These are phyloP conservation scores for Centropus bengalensis DNA, from an alignment of 2,113 vertebrate species.

Conservation along the genomic window DNA sequence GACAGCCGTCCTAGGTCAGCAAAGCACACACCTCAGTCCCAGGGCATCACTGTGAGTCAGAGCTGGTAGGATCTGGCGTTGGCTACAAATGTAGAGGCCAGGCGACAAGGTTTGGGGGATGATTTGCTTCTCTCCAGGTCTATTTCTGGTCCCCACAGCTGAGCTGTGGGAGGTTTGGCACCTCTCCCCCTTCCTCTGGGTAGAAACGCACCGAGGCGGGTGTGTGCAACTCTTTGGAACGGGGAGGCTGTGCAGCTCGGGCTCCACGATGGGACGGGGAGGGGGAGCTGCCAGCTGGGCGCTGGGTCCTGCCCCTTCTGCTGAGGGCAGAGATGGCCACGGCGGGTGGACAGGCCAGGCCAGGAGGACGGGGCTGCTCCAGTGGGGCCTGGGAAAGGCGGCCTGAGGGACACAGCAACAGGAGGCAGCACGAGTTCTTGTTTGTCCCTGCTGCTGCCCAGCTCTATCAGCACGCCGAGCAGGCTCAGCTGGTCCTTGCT, in stretches of 20 bases:
- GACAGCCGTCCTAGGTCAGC: background rate
- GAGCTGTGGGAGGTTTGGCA: constrained; percentile 17
- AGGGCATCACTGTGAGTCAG: background rate
- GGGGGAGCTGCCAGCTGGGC: background rate
- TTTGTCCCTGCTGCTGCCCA: background rate
- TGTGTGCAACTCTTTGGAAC: background rate
- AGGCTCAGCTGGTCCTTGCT: background rate
- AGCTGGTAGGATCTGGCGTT: background rate
- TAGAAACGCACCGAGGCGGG: background rate
- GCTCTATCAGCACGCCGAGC: background rate
- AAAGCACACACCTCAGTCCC: background rate
- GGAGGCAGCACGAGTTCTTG: background rate
- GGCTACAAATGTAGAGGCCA: background rate
- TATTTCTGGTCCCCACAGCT: constrained; percentile 34
- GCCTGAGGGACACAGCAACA: background rate
- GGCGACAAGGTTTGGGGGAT: background rate
- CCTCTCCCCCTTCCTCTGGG: constrained; percentile 16
- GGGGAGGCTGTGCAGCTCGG: background rate
- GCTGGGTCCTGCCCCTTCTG: background rate
- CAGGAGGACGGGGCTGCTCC: background rate
- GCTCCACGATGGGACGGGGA: background rate
- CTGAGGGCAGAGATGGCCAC: background rate
- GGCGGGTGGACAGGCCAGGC: background rate
- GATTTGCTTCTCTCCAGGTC: background rate
- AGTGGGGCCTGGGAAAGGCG: background rate